phyloP scores from a whole-genome alignment of 2,797 vertebrate genomes.

The Brachyalestes nurse region DNA sequence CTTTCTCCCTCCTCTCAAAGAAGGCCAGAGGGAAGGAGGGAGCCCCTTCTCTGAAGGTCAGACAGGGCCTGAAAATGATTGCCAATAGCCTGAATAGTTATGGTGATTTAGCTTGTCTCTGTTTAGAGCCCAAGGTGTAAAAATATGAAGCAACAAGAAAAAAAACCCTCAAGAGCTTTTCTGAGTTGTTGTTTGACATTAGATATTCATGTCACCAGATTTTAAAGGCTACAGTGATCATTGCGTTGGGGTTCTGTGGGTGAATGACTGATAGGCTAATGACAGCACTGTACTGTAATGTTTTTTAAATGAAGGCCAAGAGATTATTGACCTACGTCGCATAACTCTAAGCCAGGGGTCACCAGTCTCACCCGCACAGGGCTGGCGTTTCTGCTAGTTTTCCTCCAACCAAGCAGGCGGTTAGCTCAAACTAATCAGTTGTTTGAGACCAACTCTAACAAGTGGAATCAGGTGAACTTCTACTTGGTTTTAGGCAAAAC shows the following conservation, averaged over 20 bases:
- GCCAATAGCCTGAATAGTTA: constrained; percentile 51
- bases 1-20: neutral
- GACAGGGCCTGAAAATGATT: constrained; percentile 21
- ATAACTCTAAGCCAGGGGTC: neutral
- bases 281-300: neutral
- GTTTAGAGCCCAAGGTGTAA: constrained; percentile 10
- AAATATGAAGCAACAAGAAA: neutral
- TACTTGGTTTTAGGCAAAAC: too few species aligned
- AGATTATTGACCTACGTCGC: constrained; percentile 7
- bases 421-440: too few species aligned
- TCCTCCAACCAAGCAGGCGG: too few species aligned
- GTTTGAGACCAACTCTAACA: too few species aligned
- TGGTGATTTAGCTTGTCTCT: constrained; percentile 18
- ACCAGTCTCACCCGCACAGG: too few species aligned
- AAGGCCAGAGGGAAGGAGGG: constrained; percentile 12
- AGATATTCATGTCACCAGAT: constrained; percentile 27
- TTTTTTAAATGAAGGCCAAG: constrained; percentile 15
- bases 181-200: constrained; percentile 17
- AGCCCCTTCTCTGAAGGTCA: constrained; percentile 48
- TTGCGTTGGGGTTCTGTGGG: neutral
- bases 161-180: neutral
- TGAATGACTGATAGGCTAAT: neutral
- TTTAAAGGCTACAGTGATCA: constrained; percentile 2
- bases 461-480: too few species aligned
- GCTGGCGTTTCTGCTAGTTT: too few species aligned